A percentile compares a stretch with the other conserved stretches of the same genome.
Conservation (phyloP, 2,888 invertebrate genomes). For the Calameuta idolon region DNA sequence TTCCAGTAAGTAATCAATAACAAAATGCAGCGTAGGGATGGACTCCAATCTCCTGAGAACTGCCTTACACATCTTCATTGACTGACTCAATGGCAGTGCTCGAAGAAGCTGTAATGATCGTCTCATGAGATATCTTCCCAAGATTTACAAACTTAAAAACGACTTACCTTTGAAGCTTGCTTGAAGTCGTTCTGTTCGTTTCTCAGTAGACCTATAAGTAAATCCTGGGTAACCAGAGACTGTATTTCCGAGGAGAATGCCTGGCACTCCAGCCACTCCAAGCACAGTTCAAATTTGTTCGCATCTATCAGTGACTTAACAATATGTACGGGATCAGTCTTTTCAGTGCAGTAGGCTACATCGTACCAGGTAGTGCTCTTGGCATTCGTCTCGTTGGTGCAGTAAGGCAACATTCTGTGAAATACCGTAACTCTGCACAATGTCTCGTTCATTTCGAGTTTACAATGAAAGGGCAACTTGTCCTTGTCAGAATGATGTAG, state of each 20-base stretch:
- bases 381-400: slow-evolving; percentile 29
- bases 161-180: slow-evolving; percentile 52
- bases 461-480: slow-evolving; percentile 51
- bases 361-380: slow-evolving; percentile 52
- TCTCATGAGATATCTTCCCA: neutral
- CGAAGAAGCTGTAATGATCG: slow-evolving; percentile 71
- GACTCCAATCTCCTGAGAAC: slow-evolving; percentile 75
- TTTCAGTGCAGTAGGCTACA: slow-evolving; percentile 51
- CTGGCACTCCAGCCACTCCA: slow-evolving; percentile 78
- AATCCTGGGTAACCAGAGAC: slow-evolving; percentile 70
- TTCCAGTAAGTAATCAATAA: slow-evolving; percentile 73
- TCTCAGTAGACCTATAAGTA: slow-evolving; percentile 72
- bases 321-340: slow-evolving; percentile 70
- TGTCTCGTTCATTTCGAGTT: slow-evolving; percentile 50
- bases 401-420: slow-evolving; percentile 57
- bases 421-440: slow-evolving; percentile 54
- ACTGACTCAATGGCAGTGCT: slow-evolving; percentile 72
- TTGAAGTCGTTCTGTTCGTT: slow-evolving; percentile 62
- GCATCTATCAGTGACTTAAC: slow-evolving; percentile 71
- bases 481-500: slow-evolving; percentile 47
- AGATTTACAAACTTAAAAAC: neutral
- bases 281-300: slow-evolving; percentile 74
- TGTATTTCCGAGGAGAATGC: slow-evolving; percentile 71
- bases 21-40: slow-evolving; percentile 74
- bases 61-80: slow-evolving; percentile 74